These are phyloP conservation scores for Xyliphius kryptos DNA, from an alignment of 2,113 vertebrate species.

Conservation along the genomic window DNA sequence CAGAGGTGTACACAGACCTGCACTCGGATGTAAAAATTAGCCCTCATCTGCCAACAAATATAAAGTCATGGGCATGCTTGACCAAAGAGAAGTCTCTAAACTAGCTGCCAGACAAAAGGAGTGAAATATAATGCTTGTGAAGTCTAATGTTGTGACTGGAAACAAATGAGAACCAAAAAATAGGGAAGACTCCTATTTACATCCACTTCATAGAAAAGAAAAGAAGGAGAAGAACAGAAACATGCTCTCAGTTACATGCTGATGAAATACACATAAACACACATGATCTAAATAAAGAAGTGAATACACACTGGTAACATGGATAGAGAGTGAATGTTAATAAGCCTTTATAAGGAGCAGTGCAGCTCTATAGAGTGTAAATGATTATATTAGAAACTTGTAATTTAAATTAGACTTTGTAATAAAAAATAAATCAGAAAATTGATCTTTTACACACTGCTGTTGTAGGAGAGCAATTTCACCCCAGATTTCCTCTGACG, in stretches of 20 bases:
- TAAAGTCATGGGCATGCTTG: conserved; percentile 7
- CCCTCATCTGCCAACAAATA: conserved; percentile 36
- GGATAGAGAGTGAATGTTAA: conserved; percentile 20
- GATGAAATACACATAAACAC: conserved; percentile 10
- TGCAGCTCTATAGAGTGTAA: conserved; percentile 27
- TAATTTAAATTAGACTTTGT: conserved; percentile 50
- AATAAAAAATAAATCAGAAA: conserved; percentile 65
- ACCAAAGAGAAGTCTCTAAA: conserved; percentile 16
- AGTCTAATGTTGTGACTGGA: conserved; percentile 25
- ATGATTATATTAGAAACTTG: conserved; percentile 39
- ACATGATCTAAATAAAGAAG: conserved; percentile 28
- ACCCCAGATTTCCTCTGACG: conserved; percentile 13
- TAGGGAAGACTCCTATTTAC: too few species aligned
- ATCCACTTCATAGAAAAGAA: neutral
- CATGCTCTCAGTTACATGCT: conserved; percentile 10
- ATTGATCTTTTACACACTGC: conserved; percentile 55
- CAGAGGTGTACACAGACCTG: conserved; percentile 25
- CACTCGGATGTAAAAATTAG: conserved; percentile 28
- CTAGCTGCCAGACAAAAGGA: conserved; percentile 29
- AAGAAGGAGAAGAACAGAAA: conserved; percentile 10
- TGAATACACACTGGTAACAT: conserved; percentile 28
- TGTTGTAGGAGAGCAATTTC: conserved; percentile 45
- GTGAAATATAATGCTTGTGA: conserved; percentile 17
- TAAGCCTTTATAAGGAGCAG: conserved; percentile 3
- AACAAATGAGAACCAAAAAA: conserved; percentile 25